phyloP scores from a whole-genome alignment of 2,888 invertebrate genomes.

The Synanthedon andrenaeformis region DNA sequence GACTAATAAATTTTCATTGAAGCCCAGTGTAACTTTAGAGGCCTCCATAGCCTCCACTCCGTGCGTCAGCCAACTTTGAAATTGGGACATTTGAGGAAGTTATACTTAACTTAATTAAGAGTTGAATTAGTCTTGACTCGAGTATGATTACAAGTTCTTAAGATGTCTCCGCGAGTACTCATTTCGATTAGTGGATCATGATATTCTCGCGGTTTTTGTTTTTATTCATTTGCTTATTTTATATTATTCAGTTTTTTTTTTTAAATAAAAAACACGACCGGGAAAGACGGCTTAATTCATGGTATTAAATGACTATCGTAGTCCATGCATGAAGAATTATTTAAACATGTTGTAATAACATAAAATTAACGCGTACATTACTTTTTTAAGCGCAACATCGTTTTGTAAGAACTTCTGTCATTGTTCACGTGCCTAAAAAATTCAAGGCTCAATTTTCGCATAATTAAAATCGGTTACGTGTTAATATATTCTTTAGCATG shows the following conservation, averaged over 20 bases:
- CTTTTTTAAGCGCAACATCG: no score
- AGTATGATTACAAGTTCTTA: slow-evolving; percentile 56
- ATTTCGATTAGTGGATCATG: slow-evolving; percentile 11
- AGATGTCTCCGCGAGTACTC: slow-evolving; percentile 38
- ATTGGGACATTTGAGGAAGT: slow-evolving; percentile 55
- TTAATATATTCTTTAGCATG: slow-evolving; percentile 50
- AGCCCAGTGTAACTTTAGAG: slow-evolving; percentile 49
- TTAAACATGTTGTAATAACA: no score
- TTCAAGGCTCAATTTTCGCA: slow-evolving; percentile 50
- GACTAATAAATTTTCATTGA: slow-evolving; percentile 66
- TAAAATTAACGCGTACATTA: no score
- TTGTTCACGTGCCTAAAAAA: slow-evolving; percentile 13
- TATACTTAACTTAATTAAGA: slow-evolving; percentile 60
- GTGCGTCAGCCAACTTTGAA: slow-evolving; percentile 46
- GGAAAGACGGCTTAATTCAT: no score
- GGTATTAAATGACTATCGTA: no score
- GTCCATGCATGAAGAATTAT: no score
- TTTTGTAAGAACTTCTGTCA: background rate
- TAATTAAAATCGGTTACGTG: slow-evolving; percentile 48
- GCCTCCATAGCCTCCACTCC: slow-evolving; percentile 8
- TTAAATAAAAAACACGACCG: no score
- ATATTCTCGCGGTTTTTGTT: background rate
- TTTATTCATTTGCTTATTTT: no score
- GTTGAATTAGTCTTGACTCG: slow-evolving; percentile 57
- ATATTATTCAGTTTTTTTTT: no score